Base-by-base conservation (phyloP, 2,888 invertebrate species). In the Pachliopta kotzebuea region DNA sequence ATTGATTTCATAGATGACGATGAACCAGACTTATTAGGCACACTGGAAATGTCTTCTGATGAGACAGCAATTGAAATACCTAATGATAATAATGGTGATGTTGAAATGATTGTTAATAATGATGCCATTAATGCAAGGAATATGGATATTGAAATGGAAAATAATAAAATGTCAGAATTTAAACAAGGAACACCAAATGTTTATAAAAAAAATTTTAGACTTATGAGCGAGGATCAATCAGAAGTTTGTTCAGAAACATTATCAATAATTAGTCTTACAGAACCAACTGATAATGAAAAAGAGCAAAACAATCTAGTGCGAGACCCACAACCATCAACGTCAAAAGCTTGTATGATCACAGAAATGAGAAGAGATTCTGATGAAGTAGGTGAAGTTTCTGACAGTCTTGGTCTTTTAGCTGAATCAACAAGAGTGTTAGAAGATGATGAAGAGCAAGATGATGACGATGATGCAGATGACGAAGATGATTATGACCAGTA, bases 361-460 rank as follows among this genome's bases (percentile, higher is more conserved):
- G 61, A 64, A 67, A 66, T 56, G 49, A 53, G 63, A 45, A 67
- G 65, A 63, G 65, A 63, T 24, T 62, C 58, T 2, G 70, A 68
- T 67, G 80, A 81, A 37, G 68, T 73, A 3, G 77, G 80, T 11
- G 84, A 85, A 60, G 71, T 80, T 2, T 72, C 81, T 0, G 92
- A 92, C 63, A 86, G 82, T 58, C 76, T 92, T 0, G 91, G 88
- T 0, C 71, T 92, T 18, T 67, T 92, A n/a, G 86, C 91, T 0
- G 92, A 90, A 71, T 85, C 86, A 0, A 81, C 80, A 0, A 77
- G 85, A 26, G 74, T 85, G 1, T 76, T 84, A 68, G 83, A 84
- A 11, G 87, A 89, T 68, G 88, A 88, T 63, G 86, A 88, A 31
- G 86, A 87, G 2, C 79, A 75, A 14, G 77, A 77, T 0, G 82